Conservation (phyloP, 2,797 vertebrate genomes). For the Carcharodon carcharias region DNA sequence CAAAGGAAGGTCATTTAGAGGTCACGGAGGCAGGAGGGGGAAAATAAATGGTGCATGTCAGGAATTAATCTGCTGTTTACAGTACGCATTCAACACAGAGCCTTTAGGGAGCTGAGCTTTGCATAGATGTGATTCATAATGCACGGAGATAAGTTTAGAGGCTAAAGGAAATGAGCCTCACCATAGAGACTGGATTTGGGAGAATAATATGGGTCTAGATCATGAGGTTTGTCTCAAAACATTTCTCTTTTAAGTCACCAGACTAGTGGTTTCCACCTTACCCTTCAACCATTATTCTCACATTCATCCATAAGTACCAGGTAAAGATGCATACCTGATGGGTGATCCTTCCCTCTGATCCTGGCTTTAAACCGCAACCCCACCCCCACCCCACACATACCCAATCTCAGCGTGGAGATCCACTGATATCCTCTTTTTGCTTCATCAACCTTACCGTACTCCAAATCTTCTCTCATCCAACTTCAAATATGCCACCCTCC, state of each 20-base stretch:
- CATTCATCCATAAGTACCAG: not conserved
- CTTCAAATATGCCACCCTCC: not conserved
- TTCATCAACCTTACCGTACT: not conserved
- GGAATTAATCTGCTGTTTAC: not conserved
- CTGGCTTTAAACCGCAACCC: not conserved
- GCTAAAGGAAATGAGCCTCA: not conserved
- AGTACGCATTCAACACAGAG: not conserved
- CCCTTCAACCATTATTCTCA: not conserved
- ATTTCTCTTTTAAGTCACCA: not conserved
- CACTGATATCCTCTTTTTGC: not conserved
- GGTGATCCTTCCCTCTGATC: not conserved
- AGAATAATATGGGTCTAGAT: not conserved
- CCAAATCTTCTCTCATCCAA: not conserved
- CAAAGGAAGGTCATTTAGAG: constrained; percentile 23
- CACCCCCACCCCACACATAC: too few species aligned
- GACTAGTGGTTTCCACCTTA: not conserved
- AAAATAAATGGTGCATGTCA: not conserved
- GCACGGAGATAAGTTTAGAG: not conserved
- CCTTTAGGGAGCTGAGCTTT: not conserved
- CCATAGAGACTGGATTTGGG: not conserved
- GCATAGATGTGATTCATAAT: not conserved
- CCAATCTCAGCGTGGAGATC: not conserved
- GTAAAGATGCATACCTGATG: not conserved
- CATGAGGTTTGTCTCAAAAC: not conserved
- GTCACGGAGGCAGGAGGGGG: not conserved